Evolutionary conservation across 2,888 invertebrate genomes (phyloP).

Genomic region (Epicampocera succincta): DNA sequence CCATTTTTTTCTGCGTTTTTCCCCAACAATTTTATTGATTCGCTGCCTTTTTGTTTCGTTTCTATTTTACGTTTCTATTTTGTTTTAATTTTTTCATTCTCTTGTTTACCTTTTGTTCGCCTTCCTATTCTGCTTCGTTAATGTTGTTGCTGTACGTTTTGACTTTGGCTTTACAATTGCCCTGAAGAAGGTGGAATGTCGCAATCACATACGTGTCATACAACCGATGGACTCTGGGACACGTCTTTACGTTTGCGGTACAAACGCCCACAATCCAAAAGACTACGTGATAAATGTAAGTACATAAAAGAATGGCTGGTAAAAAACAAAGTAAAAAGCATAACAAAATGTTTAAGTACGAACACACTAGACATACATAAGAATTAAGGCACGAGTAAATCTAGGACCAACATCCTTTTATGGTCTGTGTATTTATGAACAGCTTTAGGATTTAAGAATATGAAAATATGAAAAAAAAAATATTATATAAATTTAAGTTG

Average conservation of each 20-base stretch:
- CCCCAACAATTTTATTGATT: slow-evolving; percentile 17
- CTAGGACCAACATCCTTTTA: slow-evolving; percentile 43
- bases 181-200: slow-evolving; percentile 94
- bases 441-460: slow-evolving; percentile 26
- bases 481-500: too few relatives aligned
- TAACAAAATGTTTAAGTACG: not conserved
- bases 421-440: slow-evolving; percentile 42
- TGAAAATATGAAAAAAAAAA: too few relatives aligned
- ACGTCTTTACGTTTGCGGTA: slow-evolving; percentile 94
- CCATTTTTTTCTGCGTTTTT: slow-evolving; percentile 57
- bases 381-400: too few relatives aligned
- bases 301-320: slow-evolving; percentile 76
- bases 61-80: slow-evolving; percentile 35
- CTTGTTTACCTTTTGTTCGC: slow-evolving; percentile 31
- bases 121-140: slow-evolving; percentile 40
- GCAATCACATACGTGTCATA: slow-evolving; percentile 96
- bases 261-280: slow-evolving; percentile 96
- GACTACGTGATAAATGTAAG: slow-evolving; percentile 97
- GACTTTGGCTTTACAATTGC: slow-evolving; percentile 67
- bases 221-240: slow-evolving; percentile 95
- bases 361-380: too few relatives aligned
- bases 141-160: slow-evolving; percentile 46
- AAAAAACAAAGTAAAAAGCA: not conserved
- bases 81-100: slow-evolving; percentile 36
- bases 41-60: slow-evolving; percentile 17